Evolutionary conservation across 2,113 vertebrate genomes (phyloP).

Genomic region (Martes martes): DNA sequence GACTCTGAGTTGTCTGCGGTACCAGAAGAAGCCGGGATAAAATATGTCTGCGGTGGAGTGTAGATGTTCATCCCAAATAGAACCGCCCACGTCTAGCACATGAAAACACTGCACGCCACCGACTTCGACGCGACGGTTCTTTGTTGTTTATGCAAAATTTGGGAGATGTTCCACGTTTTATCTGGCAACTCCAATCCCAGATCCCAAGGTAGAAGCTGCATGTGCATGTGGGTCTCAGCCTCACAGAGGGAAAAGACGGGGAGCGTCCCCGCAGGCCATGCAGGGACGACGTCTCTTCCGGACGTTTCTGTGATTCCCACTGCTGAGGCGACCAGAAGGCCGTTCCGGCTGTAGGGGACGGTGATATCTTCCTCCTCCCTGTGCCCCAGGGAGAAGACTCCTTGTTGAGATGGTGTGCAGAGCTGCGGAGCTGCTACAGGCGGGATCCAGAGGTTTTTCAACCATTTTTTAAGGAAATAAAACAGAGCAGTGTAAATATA

Average conservation of each 20-base stretch:
- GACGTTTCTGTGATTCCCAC: not conserved
- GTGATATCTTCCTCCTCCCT: not conserved
- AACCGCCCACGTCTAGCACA: not conserved
- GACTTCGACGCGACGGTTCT: not conserved
- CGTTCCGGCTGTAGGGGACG: not conserved
- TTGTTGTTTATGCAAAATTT: not conserved
- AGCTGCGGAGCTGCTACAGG: not conserved
- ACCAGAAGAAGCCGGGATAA: not conserved
- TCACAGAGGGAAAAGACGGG: not conserved
- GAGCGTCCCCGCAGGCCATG: rapidly evolving
- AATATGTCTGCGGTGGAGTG: not conserved
- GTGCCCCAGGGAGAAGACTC: not conserved
- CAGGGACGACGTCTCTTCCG: not conserved
- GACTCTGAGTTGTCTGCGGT: not conserved
- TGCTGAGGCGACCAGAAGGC: not conserved
- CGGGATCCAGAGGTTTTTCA: not conserved
- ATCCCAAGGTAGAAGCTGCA: not conserved
- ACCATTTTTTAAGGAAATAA: not conserved
- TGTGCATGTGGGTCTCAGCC: not conserved
- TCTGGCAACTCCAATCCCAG: not conserved
- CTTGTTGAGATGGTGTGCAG: not conserved
- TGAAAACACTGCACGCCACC: not conserved
- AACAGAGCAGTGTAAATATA: not conserved
- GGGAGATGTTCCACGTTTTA: not conserved
- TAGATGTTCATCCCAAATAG: too few species aligned